Conservation (phyloP, 2,797 vertebrate genomes). For the Alouatta caraya region DNA sequence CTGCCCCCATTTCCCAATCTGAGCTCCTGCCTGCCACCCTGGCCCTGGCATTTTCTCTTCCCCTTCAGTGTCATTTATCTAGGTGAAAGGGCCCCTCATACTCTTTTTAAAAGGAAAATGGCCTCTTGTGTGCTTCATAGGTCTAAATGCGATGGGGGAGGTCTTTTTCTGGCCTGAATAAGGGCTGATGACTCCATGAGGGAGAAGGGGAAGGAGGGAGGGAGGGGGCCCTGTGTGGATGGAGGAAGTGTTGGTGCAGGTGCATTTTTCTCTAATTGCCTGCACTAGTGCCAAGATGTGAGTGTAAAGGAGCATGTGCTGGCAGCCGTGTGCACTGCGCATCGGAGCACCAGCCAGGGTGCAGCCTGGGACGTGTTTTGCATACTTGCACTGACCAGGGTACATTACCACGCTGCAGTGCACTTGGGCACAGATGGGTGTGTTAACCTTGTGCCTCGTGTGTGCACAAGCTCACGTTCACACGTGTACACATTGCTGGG, state of each 20-base stretch:
- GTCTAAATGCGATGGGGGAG: not conserved
- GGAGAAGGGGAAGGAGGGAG: not conserved
- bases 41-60: not conserved
- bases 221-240: not conserved
- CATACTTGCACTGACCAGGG: slow-evolving; percentile 20
- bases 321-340: not conserved
- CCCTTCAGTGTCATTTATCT: not conserved
- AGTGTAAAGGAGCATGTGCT: not conserved
- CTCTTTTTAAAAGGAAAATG: slow-evolving; percentile 19
- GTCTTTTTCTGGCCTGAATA: not conserved
- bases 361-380: slow-evolving; percentile 24
- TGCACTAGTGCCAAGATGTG: not conserved
- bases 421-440: not conserved
- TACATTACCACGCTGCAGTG: not conserved
- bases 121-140: not conserved
- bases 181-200: not conserved
- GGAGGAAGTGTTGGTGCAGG: slow-evolving; percentile 32
- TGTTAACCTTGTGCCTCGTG: slow-evolving; percentile 48
- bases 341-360: not conserved
- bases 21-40: not conserved
- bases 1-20: not conserved
- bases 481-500: not conserved
- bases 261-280: slow-evolving; percentile 31
- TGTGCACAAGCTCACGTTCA: not conserved
- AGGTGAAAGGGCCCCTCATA: not conserved